Percentiles rank a stretch among this genome's conserved stretches.
Evolutionary conservation across 2,797 vertebrate species (phyloP).

Genomic region (Girardinus metallicus): DNA sequence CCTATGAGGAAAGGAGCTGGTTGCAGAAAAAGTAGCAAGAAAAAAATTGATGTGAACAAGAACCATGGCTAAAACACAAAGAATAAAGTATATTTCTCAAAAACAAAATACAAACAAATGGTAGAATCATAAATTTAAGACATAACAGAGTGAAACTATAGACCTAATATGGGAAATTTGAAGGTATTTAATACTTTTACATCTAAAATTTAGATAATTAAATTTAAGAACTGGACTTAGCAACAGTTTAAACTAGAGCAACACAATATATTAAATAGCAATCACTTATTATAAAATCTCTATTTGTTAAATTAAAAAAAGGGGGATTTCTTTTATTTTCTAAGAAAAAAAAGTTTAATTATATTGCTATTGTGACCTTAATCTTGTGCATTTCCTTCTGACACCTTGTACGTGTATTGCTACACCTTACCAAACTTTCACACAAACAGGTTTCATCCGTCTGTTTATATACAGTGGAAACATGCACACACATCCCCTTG

Average conservation of each 20-base stretch:
- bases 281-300: background rate
- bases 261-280: background rate
- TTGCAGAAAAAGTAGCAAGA: no score
- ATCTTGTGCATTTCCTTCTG: background rate
- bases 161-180: background rate
- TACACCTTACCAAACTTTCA: background rate
- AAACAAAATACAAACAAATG: background rate
- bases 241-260: background rate
- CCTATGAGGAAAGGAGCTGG: no score
- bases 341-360: background rate
- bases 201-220: background rate
- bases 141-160: background rate
- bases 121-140: background rate
- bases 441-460: slow-evolving; percentile 19
- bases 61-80: background rate
- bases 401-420: background rate
- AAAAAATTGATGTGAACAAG: background rate
- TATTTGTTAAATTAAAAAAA: background rate
- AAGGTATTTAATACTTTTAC: background rate
- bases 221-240: background rate
- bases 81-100: background rate
- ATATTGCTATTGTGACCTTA: background rate
- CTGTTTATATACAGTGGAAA: slow-evolving; percentile 33
- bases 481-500: slow-evolving; percentile 34
- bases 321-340: background rate